Percentiles rank a stretch among this genome's conserved stretches.
Evolutionary conservation across 1,140 invertebrate species (phyloP).

Genomic region (Drosophila suzukii): DNA sequence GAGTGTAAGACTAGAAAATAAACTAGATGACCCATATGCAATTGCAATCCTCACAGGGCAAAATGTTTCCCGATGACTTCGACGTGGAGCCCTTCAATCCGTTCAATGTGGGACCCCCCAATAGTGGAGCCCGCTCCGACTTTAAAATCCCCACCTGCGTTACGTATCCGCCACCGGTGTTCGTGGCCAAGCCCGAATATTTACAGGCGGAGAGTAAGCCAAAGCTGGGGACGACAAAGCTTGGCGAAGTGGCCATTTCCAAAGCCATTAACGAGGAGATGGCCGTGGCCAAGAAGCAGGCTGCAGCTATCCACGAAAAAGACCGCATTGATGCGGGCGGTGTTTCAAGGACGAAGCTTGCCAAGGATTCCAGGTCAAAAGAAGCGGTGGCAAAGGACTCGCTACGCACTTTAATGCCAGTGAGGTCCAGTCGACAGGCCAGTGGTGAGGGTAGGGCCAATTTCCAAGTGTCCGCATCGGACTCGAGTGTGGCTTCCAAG

Average conservation of each 20-base stretch:
- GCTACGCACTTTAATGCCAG: conserved; percentile 37
- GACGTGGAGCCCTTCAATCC: conserved; percentile 50
- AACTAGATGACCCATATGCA: background rate
- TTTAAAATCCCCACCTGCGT: conserved; percentile 45
- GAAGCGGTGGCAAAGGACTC: conserved; percentile 4
- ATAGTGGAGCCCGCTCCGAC: conserved; percentile 7
- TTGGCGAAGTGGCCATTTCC: conserved; percentile 51
- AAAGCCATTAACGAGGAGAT: conserved; percentile 70
- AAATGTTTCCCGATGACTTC: conserved; percentile 44
- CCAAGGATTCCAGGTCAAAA: background rate
- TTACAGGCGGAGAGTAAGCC: conserved; percentile 6
- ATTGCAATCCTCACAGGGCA: background rate
- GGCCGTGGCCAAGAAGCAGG: conserved; percentile 42
- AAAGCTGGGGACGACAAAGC: conserved; percentile 8
- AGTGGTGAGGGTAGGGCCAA: background rate
- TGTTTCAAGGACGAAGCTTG: background rate
- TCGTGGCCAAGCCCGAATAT: conserved; percentile 32
- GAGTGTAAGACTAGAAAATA: background rate
- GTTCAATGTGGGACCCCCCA: conserved; percentile 49
- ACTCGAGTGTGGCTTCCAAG: conserved; percentile 3
- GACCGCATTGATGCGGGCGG: conserved; percentile 34
- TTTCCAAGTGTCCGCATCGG: conserved; percentile 3
- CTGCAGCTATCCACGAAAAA: conserved; percentile 2
- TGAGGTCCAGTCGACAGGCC: conserved; percentile 3
- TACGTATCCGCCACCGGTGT: conserved; percentile 56